These are phyloP conservation scores for Eristalinus sepulchralis DNA, from an alignment of 2,888 invertebrate species.

Conservation along the genomic window DNA sequence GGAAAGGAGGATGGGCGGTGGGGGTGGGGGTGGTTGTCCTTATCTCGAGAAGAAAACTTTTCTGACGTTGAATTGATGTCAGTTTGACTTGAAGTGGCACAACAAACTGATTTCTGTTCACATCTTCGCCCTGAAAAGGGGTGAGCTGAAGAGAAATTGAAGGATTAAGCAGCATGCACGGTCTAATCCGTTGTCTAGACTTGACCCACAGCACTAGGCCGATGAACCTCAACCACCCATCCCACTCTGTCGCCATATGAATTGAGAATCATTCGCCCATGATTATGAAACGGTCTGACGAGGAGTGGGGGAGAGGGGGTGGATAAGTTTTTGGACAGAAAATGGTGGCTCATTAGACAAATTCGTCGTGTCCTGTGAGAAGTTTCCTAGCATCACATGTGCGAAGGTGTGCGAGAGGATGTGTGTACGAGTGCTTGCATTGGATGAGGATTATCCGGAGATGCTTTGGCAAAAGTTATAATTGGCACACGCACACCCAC, in stretches of 20 bases:
- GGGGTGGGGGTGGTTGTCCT: neutral
- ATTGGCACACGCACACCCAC: slow-evolving; percentile 47
- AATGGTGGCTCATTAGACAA: slow-evolving; percentile 64
- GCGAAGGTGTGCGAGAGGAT: neutral
- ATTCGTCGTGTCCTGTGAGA: slow-evolving; percentile 29
- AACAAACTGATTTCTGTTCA: slow-evolving; percentile 9
- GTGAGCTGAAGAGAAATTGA: neutral
- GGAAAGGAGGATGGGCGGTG: neutral
- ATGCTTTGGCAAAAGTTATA: slow-evolving; percentile 68
- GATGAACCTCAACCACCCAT: neutral
- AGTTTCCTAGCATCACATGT: slow-evolving; percentile 35
- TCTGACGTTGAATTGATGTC: slow-evolving; percentile 39
- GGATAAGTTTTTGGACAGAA: slow-evolving; percentile 44
- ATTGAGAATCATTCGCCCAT: neutral
- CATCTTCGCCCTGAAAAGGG: neutral
- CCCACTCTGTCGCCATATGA: neutral
- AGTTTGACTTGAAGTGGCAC: slow-evolving; percentile 53
- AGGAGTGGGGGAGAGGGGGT: neutral
- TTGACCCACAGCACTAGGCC: slow-evolving; percentile 55
- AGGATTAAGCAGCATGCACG: slow-evolving; percentile 53
- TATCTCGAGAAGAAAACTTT: neutral
- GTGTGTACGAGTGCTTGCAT: slow-evolving; percentile 5
- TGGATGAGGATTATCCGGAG: slow-evolving; percentile 55
- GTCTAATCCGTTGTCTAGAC: slow-evolving; percentile 68
- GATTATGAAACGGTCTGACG: slow-evolving; percentile 14